A percentile compares a stretch with the other conserved stretches of the same genome.
Evolutionary conservation across 2,113 vertebrate species (phyloP).

Genomic region (Prietella phreatophila): DNA sequence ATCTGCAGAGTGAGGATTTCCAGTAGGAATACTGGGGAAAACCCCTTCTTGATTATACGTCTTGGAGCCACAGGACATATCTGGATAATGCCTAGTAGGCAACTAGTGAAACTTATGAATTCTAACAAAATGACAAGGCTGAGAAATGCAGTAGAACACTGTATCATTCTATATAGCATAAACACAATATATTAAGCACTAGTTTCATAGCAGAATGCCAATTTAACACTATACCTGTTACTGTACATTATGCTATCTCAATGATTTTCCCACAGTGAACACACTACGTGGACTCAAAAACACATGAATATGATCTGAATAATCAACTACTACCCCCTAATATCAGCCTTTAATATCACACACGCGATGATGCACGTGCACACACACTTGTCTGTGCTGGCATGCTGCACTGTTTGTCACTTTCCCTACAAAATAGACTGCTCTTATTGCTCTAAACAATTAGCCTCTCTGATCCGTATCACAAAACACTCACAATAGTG

Average conservation of each 20-base stretch:
- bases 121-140: background rate
- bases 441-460: conserved; percentile 74
- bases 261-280: background rate
- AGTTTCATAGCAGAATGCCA: background rate
- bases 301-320: background rate
- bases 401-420: conserved; percentile 70
- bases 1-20: background rate
- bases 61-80: background rate
- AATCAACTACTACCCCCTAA: background rate
- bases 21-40: conserved; percentile 3
- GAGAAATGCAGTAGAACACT: background rate
- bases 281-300: background rate
- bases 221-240: background rate
- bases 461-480: conserved; percentile 72
- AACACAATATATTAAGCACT: background rate
- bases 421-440: conserved; percentile 71
- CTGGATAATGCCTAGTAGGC: background rate
- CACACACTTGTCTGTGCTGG: conserved; percentile 45
- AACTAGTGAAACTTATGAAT: background rate
- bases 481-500: conserved; percentile 70
- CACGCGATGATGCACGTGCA: background rate
- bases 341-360: background rate
- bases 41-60: background rate
- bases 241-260: background rate
- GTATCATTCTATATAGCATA: background rate